Conservation (phyloP, 2,797 vertebrate genomes). For the Morus bassanus region DNA sequence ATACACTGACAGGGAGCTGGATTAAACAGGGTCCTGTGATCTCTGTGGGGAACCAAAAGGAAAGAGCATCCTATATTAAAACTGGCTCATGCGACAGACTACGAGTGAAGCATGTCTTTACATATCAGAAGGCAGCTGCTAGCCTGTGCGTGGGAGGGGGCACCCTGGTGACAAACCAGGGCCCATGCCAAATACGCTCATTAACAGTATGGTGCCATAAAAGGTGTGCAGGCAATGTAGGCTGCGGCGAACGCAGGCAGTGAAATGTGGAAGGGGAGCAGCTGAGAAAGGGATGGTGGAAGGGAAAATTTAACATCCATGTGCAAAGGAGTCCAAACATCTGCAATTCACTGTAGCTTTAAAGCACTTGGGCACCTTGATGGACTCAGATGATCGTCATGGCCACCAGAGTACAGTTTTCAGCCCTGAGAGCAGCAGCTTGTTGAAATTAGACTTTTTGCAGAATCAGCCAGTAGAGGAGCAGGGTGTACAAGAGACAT, state of each 20-base stretch:
- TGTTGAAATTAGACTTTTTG: neutral
- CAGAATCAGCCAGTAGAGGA: neutral
- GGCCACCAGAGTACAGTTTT: neutral
- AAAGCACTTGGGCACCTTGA: neutral
- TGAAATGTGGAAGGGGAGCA: neutral
- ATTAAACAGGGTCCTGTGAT: constrained; percentile 43
- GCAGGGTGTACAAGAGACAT: neutral
- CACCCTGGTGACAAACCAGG: neutral
- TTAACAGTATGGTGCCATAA: neutral
- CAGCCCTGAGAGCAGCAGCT: neutral
- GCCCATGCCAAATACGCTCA: neutral
- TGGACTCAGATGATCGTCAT: neutral
- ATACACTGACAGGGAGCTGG: neutral
- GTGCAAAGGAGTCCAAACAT: neutral
- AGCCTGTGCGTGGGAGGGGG: neutral
- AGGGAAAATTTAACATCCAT: neutral
- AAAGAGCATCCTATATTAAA: constrained; percentile 15
- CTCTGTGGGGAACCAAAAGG: neutral
- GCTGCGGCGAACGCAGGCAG: neutral
- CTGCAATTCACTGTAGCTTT: neutral
- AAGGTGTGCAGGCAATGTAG: neutral
- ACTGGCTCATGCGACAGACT: neutral
- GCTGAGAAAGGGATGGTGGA: neutral
- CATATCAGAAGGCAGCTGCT: neutral
- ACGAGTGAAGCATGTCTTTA: neutral